Base-by-base conservation (phyloP, 2,888 invertebrate genomes). In the Myopa tessellatipennis region DNA sequence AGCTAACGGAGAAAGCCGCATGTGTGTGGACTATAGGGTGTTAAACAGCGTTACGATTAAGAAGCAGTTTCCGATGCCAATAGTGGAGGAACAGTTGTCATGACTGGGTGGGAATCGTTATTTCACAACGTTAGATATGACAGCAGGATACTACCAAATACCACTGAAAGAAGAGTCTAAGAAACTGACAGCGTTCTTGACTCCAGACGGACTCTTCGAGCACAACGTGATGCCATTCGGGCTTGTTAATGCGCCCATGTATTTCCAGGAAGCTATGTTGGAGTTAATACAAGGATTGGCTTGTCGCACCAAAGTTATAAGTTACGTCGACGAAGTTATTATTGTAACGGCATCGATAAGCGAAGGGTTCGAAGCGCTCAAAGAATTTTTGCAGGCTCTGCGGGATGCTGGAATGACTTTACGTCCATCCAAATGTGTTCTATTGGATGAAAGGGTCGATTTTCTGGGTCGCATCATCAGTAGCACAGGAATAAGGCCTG, bases 401-500 rank as follows among this genome's bases (percentile, higher is more conserved):
- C 1, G n/a, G 16, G n/a, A 58, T 1, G 3, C n/a, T 58, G 58
- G n/a, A 12, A n/a, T 58, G n/a, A 58, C 58, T 1, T n/a, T 58
- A 58, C 4, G 58, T n/a, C 12, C n/a, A 3, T 58, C 58, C 1
- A 58, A 58, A 58, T 58, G 58, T 36, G 40, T 69, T 1, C 76
- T 80, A 74, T 14, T 65, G 45, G 52, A 40, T 79, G 58, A 60
- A 14, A 61, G 26, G 4, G 77, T 80, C 0, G 72, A 63, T 10
- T 82, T 79, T 38, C 63, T 79, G 36, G 77, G 80, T 6, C 81
- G 79, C 61, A n/a, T n/a, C n/a, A 60, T 77, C n/a, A 55, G 79
- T 2, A 68, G 69, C 34, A 16, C 26, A 26, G 68, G 80, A 38
- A 75, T 80, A 60, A 69, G 69, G 8, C 81, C 78, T 12, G 81